Percentiles rank a stretch among this genome's conserved stretches.
Evolutionary conservation across 2,888 invertebrate genomes (phyloP).

Genomic region (Phania funesta): DNA sequence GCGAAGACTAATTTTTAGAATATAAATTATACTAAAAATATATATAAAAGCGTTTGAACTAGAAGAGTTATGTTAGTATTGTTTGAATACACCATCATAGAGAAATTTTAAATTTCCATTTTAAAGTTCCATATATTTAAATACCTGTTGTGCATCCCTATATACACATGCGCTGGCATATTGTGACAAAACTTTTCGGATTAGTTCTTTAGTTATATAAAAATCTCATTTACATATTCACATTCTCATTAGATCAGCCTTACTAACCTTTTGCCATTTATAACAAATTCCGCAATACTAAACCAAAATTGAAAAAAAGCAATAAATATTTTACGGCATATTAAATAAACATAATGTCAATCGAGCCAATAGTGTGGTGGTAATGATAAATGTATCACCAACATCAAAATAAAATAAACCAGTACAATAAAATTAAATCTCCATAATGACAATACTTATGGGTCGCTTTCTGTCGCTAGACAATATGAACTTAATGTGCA

Average conservation of each 20-base stretch:
- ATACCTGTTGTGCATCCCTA: constrained; percentile 9
- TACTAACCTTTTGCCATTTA: constrained; percentile 58
- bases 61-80: no score
- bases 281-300: neutral
- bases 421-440: constrained; percentile 40
- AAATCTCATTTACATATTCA: constrained; percentile 56
- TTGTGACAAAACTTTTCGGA: neutral
- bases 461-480: neutral
- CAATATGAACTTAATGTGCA: neutral
- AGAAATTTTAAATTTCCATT: neutral
- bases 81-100: no score
- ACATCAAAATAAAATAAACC: constrained; percentile 12
- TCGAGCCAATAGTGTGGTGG: constrained; percentile 10
- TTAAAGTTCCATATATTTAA: neutral
- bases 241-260: constrained; percentile 52
- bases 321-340: constrained; percentile 41
- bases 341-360: constrained; percentile 29
- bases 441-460: constrained; percentile 15
- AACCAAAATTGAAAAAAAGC: neutral
- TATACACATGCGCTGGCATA: neutral
- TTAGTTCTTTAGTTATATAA: neutral
- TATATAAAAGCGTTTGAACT: no score
- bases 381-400: constrained; percentile 37
- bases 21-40: no score
- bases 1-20: no score